Conservation (phyloP, 2,888 invertebrate species). For the Spisula subtruncata region DNA sequence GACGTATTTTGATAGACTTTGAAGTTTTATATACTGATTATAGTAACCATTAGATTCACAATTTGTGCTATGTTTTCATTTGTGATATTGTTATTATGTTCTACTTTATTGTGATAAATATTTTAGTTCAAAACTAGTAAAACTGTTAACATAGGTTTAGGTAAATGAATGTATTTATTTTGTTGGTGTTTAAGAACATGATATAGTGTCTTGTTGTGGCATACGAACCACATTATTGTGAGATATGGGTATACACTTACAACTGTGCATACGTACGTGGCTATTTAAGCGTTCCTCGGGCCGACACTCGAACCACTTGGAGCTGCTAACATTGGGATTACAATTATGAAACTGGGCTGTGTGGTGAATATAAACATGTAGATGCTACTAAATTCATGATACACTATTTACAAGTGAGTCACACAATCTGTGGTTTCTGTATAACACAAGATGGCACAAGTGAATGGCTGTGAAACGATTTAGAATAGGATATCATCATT, state of each 20-base stretch:
- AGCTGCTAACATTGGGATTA: no score
- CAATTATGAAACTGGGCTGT: no score
- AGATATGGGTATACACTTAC: neutral
- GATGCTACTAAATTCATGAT: no score
- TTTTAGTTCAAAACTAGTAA: conserved; percentile 29
- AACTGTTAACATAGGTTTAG: conserved; percentile 5
- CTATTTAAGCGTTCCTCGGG: neutral
- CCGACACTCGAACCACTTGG: no score
- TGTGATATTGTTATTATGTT: conserved; percentile 24
- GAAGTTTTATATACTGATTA: neutral
- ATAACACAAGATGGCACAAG: no score
- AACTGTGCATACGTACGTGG: neutral
- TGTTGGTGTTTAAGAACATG: conserved; percentile 3
- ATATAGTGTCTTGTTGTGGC: neutral
- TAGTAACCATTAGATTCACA: neutral
- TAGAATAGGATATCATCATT: no score
- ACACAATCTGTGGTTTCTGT: no score
- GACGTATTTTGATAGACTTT: conserved; percentile 8
- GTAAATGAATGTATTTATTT: neutral
- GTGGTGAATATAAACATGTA: no score
- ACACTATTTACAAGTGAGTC: no score
- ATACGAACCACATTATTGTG: neutral
- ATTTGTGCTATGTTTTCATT: conserved; percentile 18
- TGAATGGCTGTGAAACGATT: no score
- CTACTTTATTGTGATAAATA: conserved; percentile 10